Percentiles rank a stretch among this genome's conserved stretches.
These are phyloP conservation scores for Castor canadensis DNA, from an alignment of 2,113 vertebrate genomes.

Conservation along the genomic window DNA sequence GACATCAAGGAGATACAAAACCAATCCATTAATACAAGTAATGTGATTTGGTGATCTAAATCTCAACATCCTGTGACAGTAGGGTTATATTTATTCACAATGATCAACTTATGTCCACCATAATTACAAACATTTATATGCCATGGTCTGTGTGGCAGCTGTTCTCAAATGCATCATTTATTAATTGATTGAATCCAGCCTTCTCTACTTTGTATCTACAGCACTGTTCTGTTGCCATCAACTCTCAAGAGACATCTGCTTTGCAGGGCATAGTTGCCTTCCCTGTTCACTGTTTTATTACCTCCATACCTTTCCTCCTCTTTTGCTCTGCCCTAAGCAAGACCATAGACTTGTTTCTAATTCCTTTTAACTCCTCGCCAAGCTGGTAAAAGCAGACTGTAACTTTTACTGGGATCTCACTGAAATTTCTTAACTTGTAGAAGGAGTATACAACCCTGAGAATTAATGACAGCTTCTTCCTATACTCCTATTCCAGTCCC, in stretches of 20 bases:
- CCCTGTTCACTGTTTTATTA: background rate
- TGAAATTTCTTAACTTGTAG: background rate
- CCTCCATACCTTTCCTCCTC: background rate
- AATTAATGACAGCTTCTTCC: background rate
- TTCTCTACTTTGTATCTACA: background rate
- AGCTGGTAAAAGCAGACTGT: background rate
- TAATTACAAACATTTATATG: background rate
- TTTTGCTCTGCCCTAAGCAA: background rate
- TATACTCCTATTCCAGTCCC: background rate
- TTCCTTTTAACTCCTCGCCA: background rate
- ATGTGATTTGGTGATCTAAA: background rate
- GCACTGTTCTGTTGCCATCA: background rate
- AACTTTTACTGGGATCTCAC: background rate
- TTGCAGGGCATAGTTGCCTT: background rate
- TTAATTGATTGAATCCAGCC: background rate
- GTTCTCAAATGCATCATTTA: accelerated
- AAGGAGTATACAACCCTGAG: background rate
- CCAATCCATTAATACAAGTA: background rate
- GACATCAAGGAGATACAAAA: background rate
- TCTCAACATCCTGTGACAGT: background rate
- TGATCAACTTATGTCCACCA: background rate
- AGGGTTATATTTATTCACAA: background rate
- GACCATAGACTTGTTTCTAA: background rate
- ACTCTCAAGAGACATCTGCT: background rate
- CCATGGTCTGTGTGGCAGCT: background rate